Conservation (phyloP, 2,113 vertebrate genomes). For the Nannobrachium achirus region DNA sequence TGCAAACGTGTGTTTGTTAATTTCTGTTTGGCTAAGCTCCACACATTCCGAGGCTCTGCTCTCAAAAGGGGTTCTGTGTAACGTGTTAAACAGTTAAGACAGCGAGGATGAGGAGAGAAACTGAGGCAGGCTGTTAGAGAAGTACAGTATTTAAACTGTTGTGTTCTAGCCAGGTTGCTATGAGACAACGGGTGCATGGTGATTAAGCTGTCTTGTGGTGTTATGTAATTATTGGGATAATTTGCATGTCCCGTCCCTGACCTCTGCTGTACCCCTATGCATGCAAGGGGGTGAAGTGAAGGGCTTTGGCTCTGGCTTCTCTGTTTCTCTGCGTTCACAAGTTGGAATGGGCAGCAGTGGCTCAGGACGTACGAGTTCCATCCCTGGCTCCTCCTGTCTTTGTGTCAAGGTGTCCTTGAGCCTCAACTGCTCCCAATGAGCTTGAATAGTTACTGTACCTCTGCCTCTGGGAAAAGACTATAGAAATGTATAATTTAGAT, state of each 20-base stretch:
- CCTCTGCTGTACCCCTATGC: slow-evolving; percentile 52
- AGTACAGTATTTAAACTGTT: slow-evolving; percentile 58
- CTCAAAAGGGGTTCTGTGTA: background rate
- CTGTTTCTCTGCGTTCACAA: background rate
- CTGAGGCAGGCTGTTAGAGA: slow-evolving; percentile 38
- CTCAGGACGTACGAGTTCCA: too few relatives aligned
- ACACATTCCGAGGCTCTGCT: too few relatives aligned
- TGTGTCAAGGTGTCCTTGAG: background rate
- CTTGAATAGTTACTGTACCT: background rate
- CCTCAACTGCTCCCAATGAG: background rate
- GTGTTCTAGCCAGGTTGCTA: slow-evolving; percentile 75
- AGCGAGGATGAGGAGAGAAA: slow-evolving; percentile 40
- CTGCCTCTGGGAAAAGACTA: too few relatives aligned
- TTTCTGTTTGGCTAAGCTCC: too few relatives aligned
- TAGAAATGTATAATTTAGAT: background rate
- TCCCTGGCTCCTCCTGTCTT: too few relatives aligned
- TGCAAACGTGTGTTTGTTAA: too few relatives aligned
- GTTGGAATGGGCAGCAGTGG: too few relatives aligned
- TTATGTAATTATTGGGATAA: slow-evolving; percentile 73
- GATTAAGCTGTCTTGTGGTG: slow-evolving; percentile 81
- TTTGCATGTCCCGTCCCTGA: slow-evolving; percentile 50
- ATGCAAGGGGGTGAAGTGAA: slow-evolving; percentile 3
- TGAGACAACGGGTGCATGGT: slow-evolving; percentile 76
- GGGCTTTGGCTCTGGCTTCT: background rate
- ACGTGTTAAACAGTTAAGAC: background rate